Base-by-base conservation (phyloP, 2,113 vertebrate genomes). In the Xiphias gladius region DNA sequence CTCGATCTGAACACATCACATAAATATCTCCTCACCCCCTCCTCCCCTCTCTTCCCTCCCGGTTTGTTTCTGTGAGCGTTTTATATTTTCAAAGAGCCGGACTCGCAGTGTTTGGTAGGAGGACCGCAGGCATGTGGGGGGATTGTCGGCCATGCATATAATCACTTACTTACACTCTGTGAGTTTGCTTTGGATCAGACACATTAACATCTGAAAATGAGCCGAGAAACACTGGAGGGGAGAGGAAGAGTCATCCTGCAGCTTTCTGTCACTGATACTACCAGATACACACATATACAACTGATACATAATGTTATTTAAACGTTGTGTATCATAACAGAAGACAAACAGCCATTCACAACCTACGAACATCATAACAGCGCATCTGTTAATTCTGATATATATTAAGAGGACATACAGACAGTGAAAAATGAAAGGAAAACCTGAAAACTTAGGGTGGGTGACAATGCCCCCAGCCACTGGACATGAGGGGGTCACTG, bases 181-280 rank as follows among this genome's bases (percentile, higher is more conserved):
- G 95, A 95, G 94, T 96, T 96, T 93, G 91, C 94, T 95, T 91
- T 95, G 95, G 95, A 96, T 95, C 96, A 95, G 95, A 95, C 94
- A 96, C 96, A 97, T 96, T 96, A 96, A 92, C 96, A 96, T 96
- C 95, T 96, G 95, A 96, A 97, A 96, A 97, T 97, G 96, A 97
- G 92, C 95, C 95, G 92, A 95, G 96, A 96, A 97, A 94, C 95
- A 96, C 96, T 96, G 93, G 94, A 94, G 96, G 96, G 94, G 92
- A 97, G 96, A 95, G 41, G 95, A 17, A 22, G 61, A 64, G 55
- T 39, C 37, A 10, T 94, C 94, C 95, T 93, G 95, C 95, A 96
- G 50, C 28, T 39, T 7, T 95, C 93, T n/a, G 52, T 13, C 22
- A 54, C 52, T n/a, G 52, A 54, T n/a, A 22, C 52, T 5, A 54